Conservation (phyloP, 2,797 vertebrate species). For the Bovichtus diacanthus region DNA sequence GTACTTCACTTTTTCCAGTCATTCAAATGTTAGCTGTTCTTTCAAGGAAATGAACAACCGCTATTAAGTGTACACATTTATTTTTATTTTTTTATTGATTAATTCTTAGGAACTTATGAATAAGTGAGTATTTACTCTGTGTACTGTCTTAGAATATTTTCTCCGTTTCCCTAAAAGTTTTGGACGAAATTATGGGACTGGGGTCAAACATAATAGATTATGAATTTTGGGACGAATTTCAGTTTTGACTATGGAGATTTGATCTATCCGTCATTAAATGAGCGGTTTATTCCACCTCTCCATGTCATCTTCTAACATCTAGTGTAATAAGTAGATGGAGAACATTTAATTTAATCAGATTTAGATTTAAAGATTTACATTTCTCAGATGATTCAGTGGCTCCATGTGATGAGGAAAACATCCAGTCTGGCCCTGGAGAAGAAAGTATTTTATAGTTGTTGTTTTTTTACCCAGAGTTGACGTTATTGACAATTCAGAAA, state of each 20-base stretch:
- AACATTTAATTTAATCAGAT: neutral
- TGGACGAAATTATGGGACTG: too few relatives aligned
- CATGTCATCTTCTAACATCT: neutral
- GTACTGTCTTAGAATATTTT: neutral
- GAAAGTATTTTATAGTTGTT: too few relatives aligned
- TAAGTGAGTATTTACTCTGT: neutral
- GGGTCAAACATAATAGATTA: neutral
- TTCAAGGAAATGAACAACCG: too few relatives aligned
- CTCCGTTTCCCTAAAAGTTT: neutral
- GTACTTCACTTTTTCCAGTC: too few relatives aligned
- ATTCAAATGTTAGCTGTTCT: too few relatives aligned
- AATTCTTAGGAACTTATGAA: too few relatives aligned
- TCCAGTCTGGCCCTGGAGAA: neutral
- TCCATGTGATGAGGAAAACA: neutral
- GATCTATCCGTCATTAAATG: neutral
- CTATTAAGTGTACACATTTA: too few relatives aligned
- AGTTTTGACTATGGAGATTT: neutral
- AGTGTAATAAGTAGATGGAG: neutral
- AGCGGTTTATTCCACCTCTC: neutral
- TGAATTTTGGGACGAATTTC: neutral
- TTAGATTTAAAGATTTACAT: neutral
- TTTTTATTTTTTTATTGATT: too few relatives aligned
- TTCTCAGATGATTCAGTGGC: neutral
- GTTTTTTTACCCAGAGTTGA: too few relatives aligned
- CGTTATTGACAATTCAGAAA: too few relatives aligned